Percentiles rank a stretch among this genome's conserved stretches.
Conservation (phyloP, 2,113 vertebrate genomes). For the Terrapene triunguis region DNA sequence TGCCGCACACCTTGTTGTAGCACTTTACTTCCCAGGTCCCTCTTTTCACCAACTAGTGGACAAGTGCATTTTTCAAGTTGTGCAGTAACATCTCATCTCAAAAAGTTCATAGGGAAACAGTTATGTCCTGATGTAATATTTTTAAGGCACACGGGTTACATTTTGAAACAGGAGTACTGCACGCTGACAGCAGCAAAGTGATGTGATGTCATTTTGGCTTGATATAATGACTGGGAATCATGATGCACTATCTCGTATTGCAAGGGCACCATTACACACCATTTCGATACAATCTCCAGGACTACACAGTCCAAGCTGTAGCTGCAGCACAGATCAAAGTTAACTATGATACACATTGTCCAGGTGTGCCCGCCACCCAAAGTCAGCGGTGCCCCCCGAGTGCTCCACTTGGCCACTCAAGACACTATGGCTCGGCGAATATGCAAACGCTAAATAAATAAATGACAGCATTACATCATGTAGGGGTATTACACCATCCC, state of each 20-base stretch:
- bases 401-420: no score
- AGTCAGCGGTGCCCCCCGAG: accelerated
- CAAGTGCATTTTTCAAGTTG: neutral
- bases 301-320: neutral
- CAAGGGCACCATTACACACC: neutral
- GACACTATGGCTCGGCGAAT: neutral
- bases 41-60: neutral
- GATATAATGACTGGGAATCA: neutral
- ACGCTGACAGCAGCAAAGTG: neutral
- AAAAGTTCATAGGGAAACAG: neutral
- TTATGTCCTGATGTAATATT: neutral
- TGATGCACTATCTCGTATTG: neutral
- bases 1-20: neutral
- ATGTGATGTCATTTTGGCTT: neutral
- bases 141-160: neutral
- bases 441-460: neutral
- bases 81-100: neutral
- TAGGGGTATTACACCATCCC: neutral
- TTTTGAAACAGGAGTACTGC: neutral
- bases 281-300: neutral
- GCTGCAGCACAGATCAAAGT: no score
- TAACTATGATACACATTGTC: no score
- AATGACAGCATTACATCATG: neutral
- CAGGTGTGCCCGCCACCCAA: no score
- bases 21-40: neutral